Evolutionary conservation across 2,797 vertebrate genomes (phyloP).

Genomic region (Siniperca undulata): DNA sequence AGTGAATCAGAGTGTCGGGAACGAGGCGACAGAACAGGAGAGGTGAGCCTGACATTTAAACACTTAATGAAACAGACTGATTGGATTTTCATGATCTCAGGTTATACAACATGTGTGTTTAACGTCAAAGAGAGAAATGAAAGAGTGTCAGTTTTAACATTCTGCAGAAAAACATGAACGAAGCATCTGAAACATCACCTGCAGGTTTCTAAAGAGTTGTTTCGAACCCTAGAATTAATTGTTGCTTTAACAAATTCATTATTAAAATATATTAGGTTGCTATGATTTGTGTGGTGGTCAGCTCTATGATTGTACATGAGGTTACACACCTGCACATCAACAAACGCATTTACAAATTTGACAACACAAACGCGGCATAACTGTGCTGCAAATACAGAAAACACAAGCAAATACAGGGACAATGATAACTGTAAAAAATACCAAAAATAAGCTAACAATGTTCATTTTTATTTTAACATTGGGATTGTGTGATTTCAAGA

Average conservation of each 20-base stretch:
- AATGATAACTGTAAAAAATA: too few species aligned
- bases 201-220: background rate
- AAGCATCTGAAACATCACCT: background rate
- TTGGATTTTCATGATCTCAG: conserved; percentile 55
- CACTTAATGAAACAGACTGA: conserved; percentile 53
- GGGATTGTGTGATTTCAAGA: too few species aligned
- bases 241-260: too few species aligned
- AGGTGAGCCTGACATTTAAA: conserved; percentile 64
- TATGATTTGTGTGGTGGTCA: too few species aligned
- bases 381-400: background rate
- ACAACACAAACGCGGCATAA: too few species aligned
- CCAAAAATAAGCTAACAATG: too few species aligned
- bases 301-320: background rate
- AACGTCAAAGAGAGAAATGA: background rate
- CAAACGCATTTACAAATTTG: too few species aligned
- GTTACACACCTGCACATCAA: too few species aligned
- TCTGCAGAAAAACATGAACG: background rate
- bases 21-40: conserved; percentile 13
- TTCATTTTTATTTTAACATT: too few species aligned
- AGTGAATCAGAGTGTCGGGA: background rate
- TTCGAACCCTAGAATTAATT: too few species aligned
- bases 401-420: background rate
- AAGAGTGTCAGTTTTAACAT: background rate
- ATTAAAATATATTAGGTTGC: too few species aligned
- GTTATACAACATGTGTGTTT: background rate